A percentile compares a stretch with the other conserved stretches of the same genome.
phyloP scores from a whole-genome alignment of 2,888 invertebrate species.

The Drosophila formosana region DNA sequence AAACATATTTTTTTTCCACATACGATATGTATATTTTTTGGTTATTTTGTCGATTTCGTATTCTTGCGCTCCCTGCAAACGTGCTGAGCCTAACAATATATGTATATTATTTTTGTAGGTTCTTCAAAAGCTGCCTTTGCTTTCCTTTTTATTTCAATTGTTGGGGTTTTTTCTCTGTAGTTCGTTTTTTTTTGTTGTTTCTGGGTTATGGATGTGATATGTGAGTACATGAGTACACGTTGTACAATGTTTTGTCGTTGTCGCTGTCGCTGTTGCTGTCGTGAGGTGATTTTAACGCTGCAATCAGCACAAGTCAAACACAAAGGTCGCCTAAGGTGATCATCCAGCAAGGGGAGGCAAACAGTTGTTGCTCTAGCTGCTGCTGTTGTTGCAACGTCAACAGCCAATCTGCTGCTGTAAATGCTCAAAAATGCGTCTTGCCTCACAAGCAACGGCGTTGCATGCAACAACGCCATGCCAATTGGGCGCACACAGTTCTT shows the following conservation, averaged over 20 bases:
- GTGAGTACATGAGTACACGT: constrained; percentile 75
- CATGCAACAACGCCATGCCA: constrained; percentile 59
- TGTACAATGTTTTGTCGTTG: constrained; percentile 53
- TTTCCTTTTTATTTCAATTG: constrained; percentile 6
- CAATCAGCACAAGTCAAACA: constrained; percentile 78
- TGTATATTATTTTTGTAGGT: constrained; percentile 38
- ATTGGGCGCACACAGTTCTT: constrained; percentile 52
- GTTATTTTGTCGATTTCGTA: constrained; percentile 10
- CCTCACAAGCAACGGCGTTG: constrained; percentile 18
- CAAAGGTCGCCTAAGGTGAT: constrained; percentile 66
- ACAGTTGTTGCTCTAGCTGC: constrained; percentile 1
- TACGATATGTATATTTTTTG: not conserved
- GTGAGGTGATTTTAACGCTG: constrained; percentile 67
- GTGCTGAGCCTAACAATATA: constrained; percentile 76
- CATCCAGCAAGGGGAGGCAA: constrained; percentile 1
- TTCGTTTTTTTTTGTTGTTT: constrained; percentile 3
- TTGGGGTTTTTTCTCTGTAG: not conserved
- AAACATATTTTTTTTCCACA: constrained; percentile 6
- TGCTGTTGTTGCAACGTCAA: not conserved
- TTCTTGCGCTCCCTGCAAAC: constrained; percentile 45
- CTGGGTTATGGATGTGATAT: constrained; percentile 38
- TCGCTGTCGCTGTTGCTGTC: constrained; percentile 38
- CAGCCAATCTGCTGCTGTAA: constrained; percentile 30
- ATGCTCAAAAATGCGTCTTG: constrained; percentile 11
- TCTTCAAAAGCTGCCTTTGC: constrained; percentile 22